Base-by-base conservation (phyloP, 1,140 invertebrate genomes). In the Mizuhopecten yessoensis region DNA sequence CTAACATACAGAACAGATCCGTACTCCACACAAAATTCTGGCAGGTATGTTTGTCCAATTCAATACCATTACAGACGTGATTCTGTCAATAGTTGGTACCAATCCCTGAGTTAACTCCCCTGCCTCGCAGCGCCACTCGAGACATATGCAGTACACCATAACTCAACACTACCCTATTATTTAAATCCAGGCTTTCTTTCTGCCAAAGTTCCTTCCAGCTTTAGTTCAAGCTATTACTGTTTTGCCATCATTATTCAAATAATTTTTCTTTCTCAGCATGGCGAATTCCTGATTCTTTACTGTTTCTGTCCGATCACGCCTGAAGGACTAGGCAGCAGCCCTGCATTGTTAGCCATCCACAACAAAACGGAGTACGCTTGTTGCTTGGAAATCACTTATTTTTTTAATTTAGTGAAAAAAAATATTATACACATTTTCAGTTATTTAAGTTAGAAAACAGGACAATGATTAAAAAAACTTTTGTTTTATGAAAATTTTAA, bases 141-240 rank as follows among this genome's bases (percentile, higher is more conserved):
- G 57, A 17, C 57, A 75, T 9, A 75, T 75, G 57, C 23, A 29
- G 29, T 75, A 75, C 29, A 75, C 5, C 57, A n/a, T 5, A 29
- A 29, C 57, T 29, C 57, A 75, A 75, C n/a, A 75, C 57, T 17
- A 11, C 9, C 23, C 57, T 75, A 75, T 75, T 75, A 75, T 75
- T 75, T 75, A 75, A 75, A 75, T 75, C 57, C 17, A 17, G n/a
- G 57, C 57, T 75, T 75, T 75, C 57, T 75, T 75, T 75, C 57
- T 75, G 57, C 57, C 57, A 57, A 17, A 57, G 45, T 57, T 57
- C 45, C 45, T 57, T 23, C 45, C 45, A 75, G 11, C 17, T 75
- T 75, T n/a, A 75, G 57, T 75, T 75, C 57, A 75, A n/a, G 57
- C n/a, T 75, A 75, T 75, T 75, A 75, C 57, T 75, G n/a, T 75